A percentile compares a stretch with the other conserved stretches of the same genome.
phyloP scores from a whole-genome alignment of 2,797 vertebrate species.

The Pipistrellus kuhlii region DNA sequence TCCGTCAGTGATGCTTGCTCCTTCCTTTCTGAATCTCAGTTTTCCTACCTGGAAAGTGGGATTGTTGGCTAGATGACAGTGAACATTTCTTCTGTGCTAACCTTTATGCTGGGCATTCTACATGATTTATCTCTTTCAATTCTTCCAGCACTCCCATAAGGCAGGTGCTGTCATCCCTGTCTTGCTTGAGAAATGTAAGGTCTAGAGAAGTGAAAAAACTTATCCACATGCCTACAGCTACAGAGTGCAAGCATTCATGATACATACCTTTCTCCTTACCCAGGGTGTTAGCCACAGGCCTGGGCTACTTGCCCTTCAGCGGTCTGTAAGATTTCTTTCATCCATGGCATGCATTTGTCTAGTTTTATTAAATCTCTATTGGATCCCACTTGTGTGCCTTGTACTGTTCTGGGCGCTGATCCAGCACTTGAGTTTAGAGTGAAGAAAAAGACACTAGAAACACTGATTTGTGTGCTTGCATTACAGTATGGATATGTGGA shows the following conservation, averaged over 20 bases:
- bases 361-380: slow-evolving; percentile 47
- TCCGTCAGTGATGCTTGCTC: background rate
- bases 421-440: background rate
- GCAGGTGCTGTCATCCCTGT: background rate
- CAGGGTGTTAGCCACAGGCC: background rate
- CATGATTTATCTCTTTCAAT: background rate
- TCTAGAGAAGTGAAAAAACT: background rate
- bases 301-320: background rate
- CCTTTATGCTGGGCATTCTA: fast-evolving
- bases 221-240: background rate
- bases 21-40: background rate
- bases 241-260: background rate
- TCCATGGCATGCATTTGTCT: background rate
- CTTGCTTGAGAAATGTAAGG: background rate
- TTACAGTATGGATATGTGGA: background rate
- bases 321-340: background rate
- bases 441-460: background rate
- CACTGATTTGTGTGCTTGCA: background rate
- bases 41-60: background rate
- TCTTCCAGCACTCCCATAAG: background rate
- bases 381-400: background rate
- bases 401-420: background rate
- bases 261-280: background rate
- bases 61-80: background rate
- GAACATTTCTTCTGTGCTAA: background rate